These are phyloP conservation scores for Chromobotia macracanthus DNA, from an alignment of 2,797 vertebrate genomes.

Conservation along the genomic window DNA sequence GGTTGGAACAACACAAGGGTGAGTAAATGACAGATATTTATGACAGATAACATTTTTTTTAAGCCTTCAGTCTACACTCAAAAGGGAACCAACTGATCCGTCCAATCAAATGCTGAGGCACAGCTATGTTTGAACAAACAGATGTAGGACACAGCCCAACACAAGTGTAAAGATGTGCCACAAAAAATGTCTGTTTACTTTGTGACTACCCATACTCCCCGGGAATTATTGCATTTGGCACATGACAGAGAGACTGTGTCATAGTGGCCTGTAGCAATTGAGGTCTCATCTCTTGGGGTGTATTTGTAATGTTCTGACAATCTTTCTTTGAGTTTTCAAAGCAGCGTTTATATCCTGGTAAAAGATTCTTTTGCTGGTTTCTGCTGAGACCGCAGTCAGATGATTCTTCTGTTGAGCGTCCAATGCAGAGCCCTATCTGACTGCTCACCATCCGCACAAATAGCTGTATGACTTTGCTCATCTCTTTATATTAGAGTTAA, in stretches of 20 bases:
- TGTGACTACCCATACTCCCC: constrained; percentile 8
- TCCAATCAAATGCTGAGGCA: constrained; percentile 30
- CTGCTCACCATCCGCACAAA: background rate
- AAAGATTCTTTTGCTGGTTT: constrained; percentile 13
- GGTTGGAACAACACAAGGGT: background rate
- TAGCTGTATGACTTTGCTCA: background rate
- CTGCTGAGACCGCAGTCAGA: background rate
- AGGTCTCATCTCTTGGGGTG: constrained; percentile 28
- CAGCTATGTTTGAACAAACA: constrained; percentile 36
- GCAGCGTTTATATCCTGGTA: constrained; percentile 18
- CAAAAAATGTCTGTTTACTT: constrained; percentile 47
- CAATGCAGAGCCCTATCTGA: background rate
- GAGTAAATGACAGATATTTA: background rate
- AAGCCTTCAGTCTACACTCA: constrained; percentile 15
- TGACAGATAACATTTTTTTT: constrained; percentile 20
- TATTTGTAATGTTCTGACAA: constrained; percentile 27
- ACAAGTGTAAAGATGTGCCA: background rate
- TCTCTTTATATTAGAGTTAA: background rate
- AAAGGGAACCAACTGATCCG: background rate
- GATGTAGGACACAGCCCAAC: constrained; percentile 1
- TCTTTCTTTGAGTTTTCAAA: constrained; percentile 35
- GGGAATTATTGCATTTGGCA: constrained; percentile 43
- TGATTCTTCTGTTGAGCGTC: background rate
- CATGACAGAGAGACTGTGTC: constrained; percentile 52
- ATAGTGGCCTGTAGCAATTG: constrained; percentile 30